A percentile compares a stretch with the other conserved stretches of the same genome.
These are phyloP conservation scores for Lochmaea capreae DNA, from an alignment of 2,888 invertebrate genomes.

Conservation along the genomic window DNA sequence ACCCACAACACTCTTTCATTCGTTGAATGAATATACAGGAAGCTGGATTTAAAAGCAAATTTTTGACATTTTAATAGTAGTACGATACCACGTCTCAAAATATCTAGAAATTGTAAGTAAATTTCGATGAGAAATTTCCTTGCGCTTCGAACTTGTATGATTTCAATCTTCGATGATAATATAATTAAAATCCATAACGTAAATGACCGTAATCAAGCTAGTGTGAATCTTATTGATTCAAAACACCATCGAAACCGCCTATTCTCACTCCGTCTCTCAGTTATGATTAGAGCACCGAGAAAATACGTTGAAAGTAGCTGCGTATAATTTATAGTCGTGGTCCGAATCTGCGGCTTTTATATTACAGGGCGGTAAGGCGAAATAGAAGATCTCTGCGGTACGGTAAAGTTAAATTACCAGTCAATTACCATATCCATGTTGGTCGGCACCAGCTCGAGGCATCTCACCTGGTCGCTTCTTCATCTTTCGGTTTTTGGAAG, in stretches of 20 bases:
- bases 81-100: no score
- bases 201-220: conserved; percentile 20
- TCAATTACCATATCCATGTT: conserved; percentile 61
- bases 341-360: conserved; percentile 57
- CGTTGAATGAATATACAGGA: no score
- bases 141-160: background rate
- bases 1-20: no score
- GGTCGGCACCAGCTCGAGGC: conserved; percentile 47
- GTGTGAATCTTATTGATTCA: conserved; percentile 28
- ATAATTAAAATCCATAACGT: conserved; percentile 11
- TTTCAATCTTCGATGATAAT: background rate
- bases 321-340: conserved; percentile 43
- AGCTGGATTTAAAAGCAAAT: no score
- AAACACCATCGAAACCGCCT: conserved; percentile 28
- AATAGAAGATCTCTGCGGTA: conserved; percentile 38
- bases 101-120: no score
- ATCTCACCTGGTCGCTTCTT: conserved; percentile 50
- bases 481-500: conserved; percentile 26
- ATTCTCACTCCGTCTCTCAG: conserved; percentile 30
- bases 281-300: conserved; percentile 30
- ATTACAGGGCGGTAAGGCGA: conserved; percentile 63
- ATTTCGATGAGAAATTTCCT: no score
- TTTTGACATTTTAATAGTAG: no score
- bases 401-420: conserved; percentile 59
- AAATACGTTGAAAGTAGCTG: conserved; percentile 36